These are phyloP conservation scores for Scaptomyza hsui DNA, from an alignment of 1,140 invertebrate genomes.

Conservation along the genomic window DNA sequence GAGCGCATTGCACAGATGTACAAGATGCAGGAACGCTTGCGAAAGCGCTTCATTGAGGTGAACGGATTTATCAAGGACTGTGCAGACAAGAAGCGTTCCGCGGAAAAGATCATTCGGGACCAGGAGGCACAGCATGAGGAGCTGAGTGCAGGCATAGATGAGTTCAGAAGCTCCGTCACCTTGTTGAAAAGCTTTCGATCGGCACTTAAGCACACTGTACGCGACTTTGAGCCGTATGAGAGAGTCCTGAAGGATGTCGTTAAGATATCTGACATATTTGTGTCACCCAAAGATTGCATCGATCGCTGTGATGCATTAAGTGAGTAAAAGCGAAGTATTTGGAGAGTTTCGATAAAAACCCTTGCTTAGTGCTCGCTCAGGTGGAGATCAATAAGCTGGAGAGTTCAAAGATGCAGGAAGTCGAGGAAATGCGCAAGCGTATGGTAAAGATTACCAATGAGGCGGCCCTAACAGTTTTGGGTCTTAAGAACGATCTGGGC, in stretches of 20 bases:
- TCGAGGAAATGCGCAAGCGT: slow-evolving; percentile 58
- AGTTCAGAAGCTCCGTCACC: slow-evolving; percentile 36
- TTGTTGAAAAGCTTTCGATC: slow-evolving; percentile 41
- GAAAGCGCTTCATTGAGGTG: slow-evolving; percentile 68
- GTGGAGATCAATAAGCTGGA: slow-evolving; percentile 65
- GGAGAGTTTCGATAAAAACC: background rate
- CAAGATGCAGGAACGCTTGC: slow-evolving; percentile 60
- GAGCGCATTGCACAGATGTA: slow-evolving; percentile 67
- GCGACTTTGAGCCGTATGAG: slow-evolving; percentile 72
- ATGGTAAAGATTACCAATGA: slow-evolving; percentile 71
- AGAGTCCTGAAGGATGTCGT: slow-evolving; percentile 71
- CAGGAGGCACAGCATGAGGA: slow-evolving; percentile 47
- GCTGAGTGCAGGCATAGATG: slow-evolving; percentile 42
- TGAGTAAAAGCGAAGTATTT: slow-evolving; percentile 10
- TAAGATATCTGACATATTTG: slow-evolving; percentile 62
- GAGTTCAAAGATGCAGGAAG: slow-evolving; percentile 56
- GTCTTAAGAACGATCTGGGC: slow-evolving; percentile 72
- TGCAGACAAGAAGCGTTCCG: slow-evolving; percentile 59
- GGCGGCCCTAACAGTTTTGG: slow-evolving; percentile 64
- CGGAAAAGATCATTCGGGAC: slow-evolving; percentile 56
- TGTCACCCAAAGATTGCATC: slow-evolving; percentile 73
- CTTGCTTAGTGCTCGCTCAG: slow-evolving; percentile 66
- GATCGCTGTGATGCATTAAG: slow-evolving; percentile 80
- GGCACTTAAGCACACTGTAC: slow-evolving; percentile 55
- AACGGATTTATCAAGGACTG: slow-evolving; percentile 77